Conservation (phyloP, 2,888 invertebrate genomes). For the Hydraecia micacea region DNA sequence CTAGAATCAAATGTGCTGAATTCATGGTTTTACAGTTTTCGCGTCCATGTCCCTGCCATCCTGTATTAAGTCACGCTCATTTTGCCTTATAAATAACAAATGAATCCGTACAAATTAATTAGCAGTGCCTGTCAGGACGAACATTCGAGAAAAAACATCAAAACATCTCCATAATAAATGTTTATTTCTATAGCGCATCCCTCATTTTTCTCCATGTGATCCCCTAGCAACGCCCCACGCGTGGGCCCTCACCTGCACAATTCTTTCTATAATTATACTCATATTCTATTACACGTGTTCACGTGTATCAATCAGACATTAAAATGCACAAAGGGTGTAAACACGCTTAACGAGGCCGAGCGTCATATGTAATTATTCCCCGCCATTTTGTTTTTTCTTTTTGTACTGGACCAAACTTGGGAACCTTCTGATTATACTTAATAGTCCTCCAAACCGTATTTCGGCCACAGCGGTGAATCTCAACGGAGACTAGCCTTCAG, state of each 20-base stretch:
- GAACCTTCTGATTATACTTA: neutral
- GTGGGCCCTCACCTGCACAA: conserved; percentile 10
- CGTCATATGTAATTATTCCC: no score
- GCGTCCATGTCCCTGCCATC: neutral
- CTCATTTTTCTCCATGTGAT: neutral
- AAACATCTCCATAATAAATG: neutral
- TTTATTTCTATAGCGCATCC: conserved; percentile 12
- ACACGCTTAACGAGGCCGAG: neutral
- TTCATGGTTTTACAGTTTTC: neutral
- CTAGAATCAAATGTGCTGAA: neutral
- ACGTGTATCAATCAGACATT: neutral
- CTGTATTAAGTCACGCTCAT: neutral
- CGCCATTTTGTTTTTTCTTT: neutral
- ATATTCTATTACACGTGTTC: neutral
- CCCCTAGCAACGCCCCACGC: conserved; percentile 27
- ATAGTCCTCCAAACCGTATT: neutral
- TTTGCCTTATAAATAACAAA: neutral
- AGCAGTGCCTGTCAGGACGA: neutral
- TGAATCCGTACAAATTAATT: neutral
- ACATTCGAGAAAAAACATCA: neutral
- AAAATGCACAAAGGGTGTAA: neutral
- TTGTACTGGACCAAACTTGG: neutral
- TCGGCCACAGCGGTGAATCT: neutral
- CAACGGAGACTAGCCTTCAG: neutral
- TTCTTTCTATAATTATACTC: neutral